phyloP scores from a whole-genome alignment of 2,888 invertebrate genomes.

The Pyrgus malvae region DNA sequence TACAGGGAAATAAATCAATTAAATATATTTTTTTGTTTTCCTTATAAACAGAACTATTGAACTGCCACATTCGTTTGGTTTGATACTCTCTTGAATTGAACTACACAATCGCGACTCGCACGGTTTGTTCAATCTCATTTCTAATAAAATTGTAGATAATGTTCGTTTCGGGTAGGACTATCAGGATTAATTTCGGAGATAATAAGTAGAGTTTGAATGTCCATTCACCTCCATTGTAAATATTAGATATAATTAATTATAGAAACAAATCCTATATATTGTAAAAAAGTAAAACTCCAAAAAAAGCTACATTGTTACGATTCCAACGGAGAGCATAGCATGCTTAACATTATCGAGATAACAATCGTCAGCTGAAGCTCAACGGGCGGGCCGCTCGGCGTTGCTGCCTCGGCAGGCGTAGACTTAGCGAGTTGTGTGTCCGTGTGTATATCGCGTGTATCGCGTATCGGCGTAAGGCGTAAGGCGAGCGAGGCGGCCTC shows the following conservation, averaged over 20 bases:
- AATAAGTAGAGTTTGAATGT: conserved; percentile 76
- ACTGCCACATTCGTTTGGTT: too few species aligned
- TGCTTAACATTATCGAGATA: conserved; percentile 60
- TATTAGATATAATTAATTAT: conserved; percentile 81
- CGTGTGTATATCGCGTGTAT: conserved; percentile 58
- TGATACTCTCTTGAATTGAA: too few species aligned
- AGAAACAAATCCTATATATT: conserved; percentile 81
- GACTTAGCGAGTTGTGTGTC: conserved; percentile 67
- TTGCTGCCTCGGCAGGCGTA: conserved; percentile 37
- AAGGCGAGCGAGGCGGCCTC: conserved; percentile 38
- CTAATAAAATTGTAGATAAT: conserved; percentile 78
- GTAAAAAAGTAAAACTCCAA: conserved; percentile 79
- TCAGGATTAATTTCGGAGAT: conserved; percentile 68
- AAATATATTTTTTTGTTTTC: background rate
- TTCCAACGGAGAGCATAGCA: conserved; percentile 63
- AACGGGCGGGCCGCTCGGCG: conserved; percentile 39
- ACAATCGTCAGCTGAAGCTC: conserved; percentile 67
- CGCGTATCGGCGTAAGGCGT: too few species aligned
- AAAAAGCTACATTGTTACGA: conserved; percentile 79
- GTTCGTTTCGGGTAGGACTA: conserved; percentile 78
- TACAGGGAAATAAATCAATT: conserved; percentile 16
- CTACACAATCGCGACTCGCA: conserved; percentile 15
- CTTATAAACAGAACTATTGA: too few species aligned
- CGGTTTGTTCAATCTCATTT: conserved; percentile 47
- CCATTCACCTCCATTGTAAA: conserved; percentile 82